A percentile compares a stretch with the other conserved stretches of the same genome.
Conservation (phyloP, 2,797 vertebrate genomes). For the Pangasius krempfi region DNA sequence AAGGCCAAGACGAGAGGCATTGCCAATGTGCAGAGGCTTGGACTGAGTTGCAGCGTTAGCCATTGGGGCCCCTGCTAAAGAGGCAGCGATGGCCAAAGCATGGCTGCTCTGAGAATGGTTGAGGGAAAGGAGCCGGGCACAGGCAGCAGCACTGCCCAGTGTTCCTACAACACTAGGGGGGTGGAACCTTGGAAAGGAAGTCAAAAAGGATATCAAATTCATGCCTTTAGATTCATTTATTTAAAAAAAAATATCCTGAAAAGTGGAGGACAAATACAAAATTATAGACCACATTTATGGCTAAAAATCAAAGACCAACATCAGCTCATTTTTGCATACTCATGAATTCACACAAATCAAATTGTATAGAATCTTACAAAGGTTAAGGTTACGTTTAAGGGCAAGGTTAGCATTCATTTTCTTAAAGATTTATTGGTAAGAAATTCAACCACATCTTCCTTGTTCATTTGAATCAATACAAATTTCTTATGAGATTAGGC, state of each 20-base stretch:
- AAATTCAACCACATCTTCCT: neutral
- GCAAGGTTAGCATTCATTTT: neutral
- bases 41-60: constrained; percentile 88
- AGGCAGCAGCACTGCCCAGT: constrained; percentile 86
- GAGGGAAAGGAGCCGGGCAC: constrained; percentile 81
- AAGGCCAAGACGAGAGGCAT: constrained; percentile 83
- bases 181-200: constrained; percentile 78
- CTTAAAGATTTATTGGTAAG: neutral
- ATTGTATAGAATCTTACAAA: neutral
- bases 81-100: constrained; percentile 84
- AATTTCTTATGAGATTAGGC: neutral
- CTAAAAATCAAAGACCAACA: neutral
- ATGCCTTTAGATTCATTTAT: neutral
- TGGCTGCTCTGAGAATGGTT: constrained; percentile 73
- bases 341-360: neutral
- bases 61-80: constrained; percentile 88
- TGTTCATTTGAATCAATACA: neutral
- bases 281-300: neutral
- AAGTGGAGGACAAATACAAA: neutral
- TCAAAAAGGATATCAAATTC: neutral
- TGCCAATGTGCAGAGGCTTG: constrained; percentile 86
- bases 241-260: neutral
- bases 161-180: constrained; percentile 87
- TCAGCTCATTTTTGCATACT: neutral
- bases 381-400: neutral